Base-by-base conservation (phyloP, 2,888 invertebrate species). In the Petrolisthes cinctipes region DNA sequence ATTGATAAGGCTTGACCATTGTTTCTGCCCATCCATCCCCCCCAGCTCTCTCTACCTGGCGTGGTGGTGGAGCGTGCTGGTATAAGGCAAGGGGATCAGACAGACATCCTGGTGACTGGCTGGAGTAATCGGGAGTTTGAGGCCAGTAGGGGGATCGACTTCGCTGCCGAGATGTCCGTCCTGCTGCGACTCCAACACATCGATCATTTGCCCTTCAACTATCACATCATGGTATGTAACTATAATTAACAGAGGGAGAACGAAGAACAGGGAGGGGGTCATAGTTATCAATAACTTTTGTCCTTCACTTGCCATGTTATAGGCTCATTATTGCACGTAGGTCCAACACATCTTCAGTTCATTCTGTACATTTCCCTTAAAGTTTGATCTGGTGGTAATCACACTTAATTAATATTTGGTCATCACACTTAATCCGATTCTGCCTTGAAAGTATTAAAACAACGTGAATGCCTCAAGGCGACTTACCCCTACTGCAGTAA, bases 51-150 rank as follows among this genome's bases (percentile, higher is more conserved):
- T 11, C 91, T 92, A 91, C 75, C 83, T 23, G 91, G 88, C 23
- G 89, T 92, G n/a, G 84, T 88, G 84, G 89, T 92, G 20, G 89
- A 84, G 5, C 88, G 90, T 17, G 85, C 92, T 6, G 86, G 90
- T 6, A 91, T 92, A 2, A 84, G 90, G 23, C 83, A 82, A 5
- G 75, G 85, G 11, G 89, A 89, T 14, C 81, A 83, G 86, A 86
- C 66, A n/a, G 91, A 92, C 78, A 79, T 90, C 57, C 83, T 91
- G 51, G 84, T 83, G 20, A 91, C 91, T 17, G 91, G 90, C 81
- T 97, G 97, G 97, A 95, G 96, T 93, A 95, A 96, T 93, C 95
- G 96, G 86, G 95, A 95, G 82, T 94, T 97, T 91, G 96, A 97
- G 92, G 92, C 97, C 68, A 95, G 95, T 0, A 94, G 96, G 0